Evolutionary conservation across 2,113 vertebrate species (phyloP).

Genomic region (Ia io): DNA sequence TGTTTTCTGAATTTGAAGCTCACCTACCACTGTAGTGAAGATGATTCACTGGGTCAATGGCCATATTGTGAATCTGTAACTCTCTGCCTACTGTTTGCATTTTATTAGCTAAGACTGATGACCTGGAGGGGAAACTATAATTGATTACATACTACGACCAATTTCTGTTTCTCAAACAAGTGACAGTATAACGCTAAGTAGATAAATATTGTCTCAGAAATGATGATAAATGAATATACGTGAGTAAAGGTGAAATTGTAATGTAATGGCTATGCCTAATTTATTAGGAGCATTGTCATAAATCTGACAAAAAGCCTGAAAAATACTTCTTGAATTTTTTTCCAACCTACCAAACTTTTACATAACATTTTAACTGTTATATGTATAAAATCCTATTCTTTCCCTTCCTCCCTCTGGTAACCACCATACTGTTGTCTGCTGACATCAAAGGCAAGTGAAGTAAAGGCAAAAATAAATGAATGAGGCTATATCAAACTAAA

Average conservation of each 20-base stretch:
- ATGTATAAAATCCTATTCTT: not conserved
- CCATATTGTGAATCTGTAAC: not conserved
- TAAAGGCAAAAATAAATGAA: no score
- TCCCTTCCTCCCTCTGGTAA: not conserved
- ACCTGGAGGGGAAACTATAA: not conserved
- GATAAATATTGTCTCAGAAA: constrained; percentile 43
- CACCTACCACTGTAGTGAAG: not conserved
- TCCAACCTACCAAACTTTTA: not conserved
- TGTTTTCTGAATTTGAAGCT: not conserved
- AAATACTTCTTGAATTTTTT: not conserved
- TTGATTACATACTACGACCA: constrained; percentile 21
- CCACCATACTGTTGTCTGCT: not conserved
- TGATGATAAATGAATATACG: constrained; percentile 32
- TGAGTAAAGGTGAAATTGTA: constrained; percentile 41
- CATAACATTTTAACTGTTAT: not conserved
- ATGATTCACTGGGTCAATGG: not conserved
- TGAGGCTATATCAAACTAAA: no score
- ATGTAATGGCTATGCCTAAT: not conserved
- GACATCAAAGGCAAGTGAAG: no score
- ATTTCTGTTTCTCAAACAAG: constrained; percentile 29
- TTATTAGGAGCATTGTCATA: constrained; percentile 24
- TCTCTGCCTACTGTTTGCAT: not conserved
- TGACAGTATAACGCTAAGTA: not conserved
- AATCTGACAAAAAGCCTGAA: constrained; percentile 22
- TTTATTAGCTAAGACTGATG: constrained; percentile 43